A percentile compares a stretch with the other conserved stretches of the same genome.
These are phyloP conservation scores for Eulemur macaco DNA, from an alignment of 2,113 vertebrate species.

Conservation along the genomic window DNA sequence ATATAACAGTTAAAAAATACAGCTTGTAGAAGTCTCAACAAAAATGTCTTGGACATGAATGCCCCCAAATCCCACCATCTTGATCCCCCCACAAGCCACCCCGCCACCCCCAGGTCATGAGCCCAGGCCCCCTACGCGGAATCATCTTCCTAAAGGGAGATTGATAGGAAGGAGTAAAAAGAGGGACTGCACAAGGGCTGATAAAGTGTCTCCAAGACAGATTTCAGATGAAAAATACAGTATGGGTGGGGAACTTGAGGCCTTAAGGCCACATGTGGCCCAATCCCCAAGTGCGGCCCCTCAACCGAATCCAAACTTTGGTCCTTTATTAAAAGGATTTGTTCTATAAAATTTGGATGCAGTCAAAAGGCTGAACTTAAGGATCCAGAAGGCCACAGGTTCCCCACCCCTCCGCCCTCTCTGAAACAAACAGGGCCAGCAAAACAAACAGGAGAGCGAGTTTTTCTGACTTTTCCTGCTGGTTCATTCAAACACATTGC, in stretches of 20 bases:
- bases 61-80: neutral
- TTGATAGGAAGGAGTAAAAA: neutral
- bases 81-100: too few species aligned
- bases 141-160: neutral
- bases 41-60: neutral
- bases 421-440: neutral
- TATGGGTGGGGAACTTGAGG: too few species aligned
- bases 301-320: too few species aligned
- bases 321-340: too few species aligned
- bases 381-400: too few species aligned
- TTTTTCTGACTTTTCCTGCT: neutral
- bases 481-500: neutral
- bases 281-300: too few species aligned
- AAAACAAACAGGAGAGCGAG: neutral
- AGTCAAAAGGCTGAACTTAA: too few species aligned
- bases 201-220: neutral
- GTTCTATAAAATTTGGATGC: too few species aligned
- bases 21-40: neutral
- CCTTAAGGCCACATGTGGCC: too few species aligned
- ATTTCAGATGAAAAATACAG: neutral
- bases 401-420: neutral
- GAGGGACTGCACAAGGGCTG: rapidly evolving
- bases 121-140: rapidly evolving
- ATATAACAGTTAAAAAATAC: neutral
- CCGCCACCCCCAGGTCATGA: neutral